These are phyloP conservation scores for Gymnosoma rotundatum DNA, from an alignment of 2,888 invertebrate species.

Conservation along the genomic window DNA sequence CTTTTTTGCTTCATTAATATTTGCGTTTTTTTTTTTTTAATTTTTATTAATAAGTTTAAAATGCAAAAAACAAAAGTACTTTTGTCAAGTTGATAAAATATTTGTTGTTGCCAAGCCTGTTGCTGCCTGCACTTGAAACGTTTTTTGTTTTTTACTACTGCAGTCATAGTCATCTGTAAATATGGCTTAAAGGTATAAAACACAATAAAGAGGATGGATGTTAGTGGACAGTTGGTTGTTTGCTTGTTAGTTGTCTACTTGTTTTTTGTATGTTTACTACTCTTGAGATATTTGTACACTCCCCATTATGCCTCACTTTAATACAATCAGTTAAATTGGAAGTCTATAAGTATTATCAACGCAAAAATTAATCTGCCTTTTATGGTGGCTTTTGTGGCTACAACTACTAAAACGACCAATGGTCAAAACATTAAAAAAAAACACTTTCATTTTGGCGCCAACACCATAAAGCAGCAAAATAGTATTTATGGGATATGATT, in stretches of 20 bases:
- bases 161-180: conserved; percentile 32
- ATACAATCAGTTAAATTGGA: conserved; percentile 48
- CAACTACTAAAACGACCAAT: conserved; percentile 21
- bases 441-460: conserved; percentile 74
- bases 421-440: conserved; percentile 40
- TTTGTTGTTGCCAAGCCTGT: conserved; percentile 16
- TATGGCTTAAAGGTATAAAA: conserved; percentile 67
- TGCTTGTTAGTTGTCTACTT: conserved; percentile 11
- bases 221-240: conserved; percentile 51
- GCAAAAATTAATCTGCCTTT: conserved; percentile 44
- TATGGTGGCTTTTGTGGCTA: conserved; percentile 50
- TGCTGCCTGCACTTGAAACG: background rate
- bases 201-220: conserved; percentile 65
- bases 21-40: conserved; percentile 11
- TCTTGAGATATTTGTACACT: background rate
- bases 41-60: conserved; percentile 17
- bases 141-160: conserved; percentile 10
- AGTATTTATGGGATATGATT: conserved; percentile 20
- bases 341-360: conserved; percentile 36
- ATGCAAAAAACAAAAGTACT: conserved; percentile 29
- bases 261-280: background rate
- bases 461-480: conserved; percentile 52
- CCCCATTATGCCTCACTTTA: conserved; percentile 2
- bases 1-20: conserved; percentile 45
- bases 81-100: conserved; percentile 53